These are phyloP conservation scores for Timema cristinae DNA, from an alignment of 2,888 invertebrate genomes.

Conservation along the genomic window DNA sequence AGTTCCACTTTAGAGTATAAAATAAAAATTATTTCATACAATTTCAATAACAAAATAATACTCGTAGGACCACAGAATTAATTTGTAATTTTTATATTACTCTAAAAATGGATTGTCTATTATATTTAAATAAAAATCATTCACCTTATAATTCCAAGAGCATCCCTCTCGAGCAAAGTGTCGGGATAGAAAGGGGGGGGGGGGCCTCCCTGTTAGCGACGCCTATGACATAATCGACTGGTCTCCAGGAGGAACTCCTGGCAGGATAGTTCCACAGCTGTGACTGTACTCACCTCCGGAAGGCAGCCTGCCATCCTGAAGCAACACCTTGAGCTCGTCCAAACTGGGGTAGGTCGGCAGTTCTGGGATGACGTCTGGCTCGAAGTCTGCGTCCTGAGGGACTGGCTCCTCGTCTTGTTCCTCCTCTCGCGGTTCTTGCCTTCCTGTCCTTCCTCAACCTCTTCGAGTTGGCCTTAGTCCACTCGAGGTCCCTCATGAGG, in stretches of 20 bases:
- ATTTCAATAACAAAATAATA: too few relatives aligned
- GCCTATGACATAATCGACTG: background rate
- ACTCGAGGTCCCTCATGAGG: conserved; percentile 72
- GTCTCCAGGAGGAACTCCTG: background rate
- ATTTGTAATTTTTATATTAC: too few relatives aligned
- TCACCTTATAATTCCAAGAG: too few relatives aligned
- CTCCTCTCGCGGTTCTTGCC: conserved; percentile 56
- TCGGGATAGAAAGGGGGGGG: too few relatives aligned
- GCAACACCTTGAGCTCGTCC: conserved; percentile 36
- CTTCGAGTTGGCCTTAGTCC: conserved; percentile 51
- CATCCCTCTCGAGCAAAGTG: too few relatives aligned
- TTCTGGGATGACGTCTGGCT: conserved; percentile 65
- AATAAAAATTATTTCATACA: too few relatives aligned
- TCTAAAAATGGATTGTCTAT: too few relatives aligned
- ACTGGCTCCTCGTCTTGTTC: conserved; percentile 57
- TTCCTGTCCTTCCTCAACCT: conserved; percentile 41
- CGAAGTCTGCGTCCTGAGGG: conserved; percentile 44
- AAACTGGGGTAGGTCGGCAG: conserved; percentile 49
- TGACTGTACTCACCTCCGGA: too few relatives aligned
- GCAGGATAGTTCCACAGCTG: background rate
- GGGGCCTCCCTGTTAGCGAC: too few relatives aligned
- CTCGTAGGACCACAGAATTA: too few relatives aligned
- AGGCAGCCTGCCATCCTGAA: conserved; percentile 31
- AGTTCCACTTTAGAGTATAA: too few relatives aligned
- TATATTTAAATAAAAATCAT: too few relatives aligned